Conservation (phyloP, 1,140 invertebrate species). For the Brachionus manjavacas region DNA sequence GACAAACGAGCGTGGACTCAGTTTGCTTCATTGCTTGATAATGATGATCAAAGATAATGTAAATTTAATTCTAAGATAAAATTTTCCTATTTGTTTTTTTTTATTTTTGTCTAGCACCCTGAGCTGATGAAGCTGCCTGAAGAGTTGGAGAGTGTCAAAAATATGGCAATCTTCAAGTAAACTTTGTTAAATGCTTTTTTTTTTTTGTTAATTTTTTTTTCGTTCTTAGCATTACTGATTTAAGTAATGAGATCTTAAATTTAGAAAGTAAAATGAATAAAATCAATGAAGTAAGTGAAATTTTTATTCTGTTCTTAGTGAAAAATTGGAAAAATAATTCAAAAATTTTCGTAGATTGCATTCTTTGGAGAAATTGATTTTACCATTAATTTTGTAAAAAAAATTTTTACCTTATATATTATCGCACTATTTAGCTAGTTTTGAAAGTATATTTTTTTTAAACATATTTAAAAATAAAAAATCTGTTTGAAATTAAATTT, state of each 20-base stretch:
- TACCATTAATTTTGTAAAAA: too few relatives aligned
- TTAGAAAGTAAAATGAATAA: slow-evolving; percentile 27
- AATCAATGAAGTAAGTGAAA: slow-evolving; percentile 11
- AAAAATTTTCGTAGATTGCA: too few relatives aligned
- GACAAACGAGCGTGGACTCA: slow-evolving; percentile 25
- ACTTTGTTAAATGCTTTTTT: neutral
- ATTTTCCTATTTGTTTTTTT: neutral
- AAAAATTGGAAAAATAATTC: too few relatives aligned
- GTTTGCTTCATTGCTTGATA: neutral
- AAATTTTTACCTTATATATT: too few relatives aligned
- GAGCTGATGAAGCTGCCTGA: neutral
- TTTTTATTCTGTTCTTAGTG: neutral
- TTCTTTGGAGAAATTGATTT: too few relatives aligned
- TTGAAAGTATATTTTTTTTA: too few relatives aligned
- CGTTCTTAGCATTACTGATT: neutral
- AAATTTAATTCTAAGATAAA: neutral
- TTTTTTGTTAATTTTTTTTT: neutral
- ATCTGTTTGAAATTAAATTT: too few relatives aligned
- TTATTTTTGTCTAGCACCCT: neutral
- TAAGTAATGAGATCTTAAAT: slow-evolving; percentile 31
- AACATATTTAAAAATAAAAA: too few relatives aligned
- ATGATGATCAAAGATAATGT: slow-evolving; percentile 21
- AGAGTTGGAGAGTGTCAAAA: slow-evolving; percentile 34
- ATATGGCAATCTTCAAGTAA: slow-evolving; percentile 16
- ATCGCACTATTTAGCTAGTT: too few relatives aligned